Evolutionary conservation across 2,888 invertebrate genomes (phyloP).

Genomic region (Galeopsomyia nigrocyanea): DNA sequence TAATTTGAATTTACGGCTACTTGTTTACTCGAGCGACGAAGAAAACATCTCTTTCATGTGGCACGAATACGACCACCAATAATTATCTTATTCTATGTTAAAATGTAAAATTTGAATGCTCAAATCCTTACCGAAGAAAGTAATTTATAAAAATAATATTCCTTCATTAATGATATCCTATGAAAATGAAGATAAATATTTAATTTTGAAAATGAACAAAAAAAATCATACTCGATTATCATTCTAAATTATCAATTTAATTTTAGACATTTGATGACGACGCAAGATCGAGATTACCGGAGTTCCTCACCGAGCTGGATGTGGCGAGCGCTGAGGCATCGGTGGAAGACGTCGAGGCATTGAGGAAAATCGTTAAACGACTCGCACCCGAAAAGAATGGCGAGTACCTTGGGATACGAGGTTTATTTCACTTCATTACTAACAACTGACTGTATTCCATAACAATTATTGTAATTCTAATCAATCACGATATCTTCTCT

Average conservation of each 20-base stretch:
- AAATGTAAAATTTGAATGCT: no score
- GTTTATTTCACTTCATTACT: constrained; percentile 51
- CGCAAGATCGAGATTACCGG: constrained; percentile 58
- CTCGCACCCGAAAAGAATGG: constrained; percentile 66
- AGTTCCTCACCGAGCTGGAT: constrained; percentile 63
- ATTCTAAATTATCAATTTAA: constrained; percentile 7
- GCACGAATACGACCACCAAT: no score
- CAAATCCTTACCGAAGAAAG: no score
- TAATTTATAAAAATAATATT: no score
- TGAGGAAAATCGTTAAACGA: constrained; percentile 64
- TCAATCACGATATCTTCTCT: constrained; percentile 25
- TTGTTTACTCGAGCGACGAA: no score
- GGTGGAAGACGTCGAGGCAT: constrained; percentile 61
- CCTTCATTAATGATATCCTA: no score
- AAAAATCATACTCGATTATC: not conserved
- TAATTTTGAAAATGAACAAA: no score
- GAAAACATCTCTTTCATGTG: no score
- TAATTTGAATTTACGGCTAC: no score
- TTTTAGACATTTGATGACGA: constrained; percentile 51
- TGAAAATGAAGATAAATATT: no score
- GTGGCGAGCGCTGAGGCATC: constrained; percentile 61
- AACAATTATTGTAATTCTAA: constrained; percentile 12
- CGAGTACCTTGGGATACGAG: constrained; percentile 67
- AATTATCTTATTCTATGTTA: no score
- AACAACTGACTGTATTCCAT: constrained; percentile 25